These are phyloP conservation scores for Oxygymnocypris stewartii DNA, from an alignment of 2,113 vertebrate species.

Conservation along the genomic window DNA sequence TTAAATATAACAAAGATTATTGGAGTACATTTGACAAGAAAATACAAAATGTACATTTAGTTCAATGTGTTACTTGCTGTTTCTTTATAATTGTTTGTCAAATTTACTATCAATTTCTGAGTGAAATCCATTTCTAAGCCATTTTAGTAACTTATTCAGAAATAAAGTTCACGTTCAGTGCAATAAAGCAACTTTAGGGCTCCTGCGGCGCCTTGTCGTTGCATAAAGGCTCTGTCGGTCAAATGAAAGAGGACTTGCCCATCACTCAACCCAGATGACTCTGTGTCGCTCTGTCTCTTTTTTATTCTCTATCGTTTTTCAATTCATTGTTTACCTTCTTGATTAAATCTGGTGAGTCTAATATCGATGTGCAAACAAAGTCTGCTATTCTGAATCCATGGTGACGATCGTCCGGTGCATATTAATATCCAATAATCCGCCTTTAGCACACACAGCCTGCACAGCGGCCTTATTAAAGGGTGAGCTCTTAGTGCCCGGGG, in stretches of 20 bases:
- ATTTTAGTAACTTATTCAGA: not conserved
- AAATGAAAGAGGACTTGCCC: slow-evolving; percentile 14
- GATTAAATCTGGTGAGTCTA: slow-evolving; percentile 79
- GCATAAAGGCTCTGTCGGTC: not conserved
- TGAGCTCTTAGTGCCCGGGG: slow-evolving; percentile 54
- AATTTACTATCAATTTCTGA: not conserved
- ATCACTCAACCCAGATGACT: slow-evolving; percentile 25
- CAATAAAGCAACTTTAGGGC: slow-evolving; percentile 13
- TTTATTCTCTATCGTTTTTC: slow-evolving; percentile 25
- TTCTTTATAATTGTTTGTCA: not conserved
- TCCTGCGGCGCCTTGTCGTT: not conserved
- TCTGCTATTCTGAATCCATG: slow-evolving; percentile 67
- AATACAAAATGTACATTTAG: not conserved
- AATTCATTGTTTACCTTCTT: slow-evolving; percentile 73
- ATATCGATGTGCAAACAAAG: slow-evolving; percentile 79
- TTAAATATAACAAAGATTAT: no score
- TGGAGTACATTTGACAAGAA: no score
- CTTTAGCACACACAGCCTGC: slow-evolving; percentile 70
- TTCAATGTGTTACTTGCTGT: not conserved
- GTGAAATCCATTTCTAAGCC: not conserved
- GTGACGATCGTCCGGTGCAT: slow-evolving; percentile 70
- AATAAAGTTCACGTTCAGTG: slow-evolving; percentile 2
- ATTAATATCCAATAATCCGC: slow-evolving; percentile 73
- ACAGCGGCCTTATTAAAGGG: slow-evolving; percentile 69
- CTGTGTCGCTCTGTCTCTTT: not conserved